Conservation (phyloP, 2,888 invertebrate species). For the Diaperis boleti region DNA sequence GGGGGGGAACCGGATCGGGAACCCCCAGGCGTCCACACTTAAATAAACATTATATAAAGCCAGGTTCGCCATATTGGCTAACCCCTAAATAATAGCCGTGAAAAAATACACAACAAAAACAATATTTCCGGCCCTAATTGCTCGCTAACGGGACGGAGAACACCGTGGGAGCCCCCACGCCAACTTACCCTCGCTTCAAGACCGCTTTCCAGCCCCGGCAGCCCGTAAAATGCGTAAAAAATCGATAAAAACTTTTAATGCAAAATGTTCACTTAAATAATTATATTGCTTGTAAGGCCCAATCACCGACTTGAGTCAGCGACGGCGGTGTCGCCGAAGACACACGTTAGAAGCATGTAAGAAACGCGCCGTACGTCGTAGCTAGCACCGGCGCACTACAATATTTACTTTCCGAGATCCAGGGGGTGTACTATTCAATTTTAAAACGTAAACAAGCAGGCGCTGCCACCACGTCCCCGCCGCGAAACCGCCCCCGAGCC, state of each 20-base stretch:
- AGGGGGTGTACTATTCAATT: slow-evolving; percentile 63
- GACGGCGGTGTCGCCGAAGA: slow-evolving; percentile 57
- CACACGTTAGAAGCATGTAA: slow-evolving; percentile 58
- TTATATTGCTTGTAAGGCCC: slow-evolving; percentile 63
- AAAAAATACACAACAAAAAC: slow-evolving; percentile 63
- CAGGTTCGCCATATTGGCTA: slow-evolving; percentile 66
- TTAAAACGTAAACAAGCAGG: slow-evolving; percentile 60
- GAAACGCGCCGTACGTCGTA: slow-evolving; percentile 57
- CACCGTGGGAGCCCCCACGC: slow-evolving; percentile 36
- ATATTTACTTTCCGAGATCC: slow-evolving; percentile 62
- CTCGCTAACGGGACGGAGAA: slow-evolving; percentile 46
- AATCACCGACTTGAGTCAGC: slow-evolving; percentile 61
- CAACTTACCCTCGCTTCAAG: slow-evolving; percentile 53
- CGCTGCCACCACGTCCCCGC: slow-evolving; percentile 42
- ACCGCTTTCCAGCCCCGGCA: slow-evolving; percentile 54
- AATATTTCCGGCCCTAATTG: slow-evolving; percentile 56
- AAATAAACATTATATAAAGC: slow-evolving; percentile 50
- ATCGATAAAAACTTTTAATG: slow-evolving; percentile 68
- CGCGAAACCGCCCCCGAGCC: slow-evolving; percentile 28
- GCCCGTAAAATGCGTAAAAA: slow-evolving; percentile 61
- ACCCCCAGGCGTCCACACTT: slow-evolving; percentile 15
- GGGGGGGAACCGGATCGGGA: slow-evolving; percentile 9
- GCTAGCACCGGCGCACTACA: slow-evolving; percentile 56
- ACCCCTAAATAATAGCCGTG: slow-evolving; percentile 63
- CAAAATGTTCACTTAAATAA: slow-evolving; percentile 68